Conservation (phyloP, 2,888 invertebrate species). For the Germaria angustata region DNA sequence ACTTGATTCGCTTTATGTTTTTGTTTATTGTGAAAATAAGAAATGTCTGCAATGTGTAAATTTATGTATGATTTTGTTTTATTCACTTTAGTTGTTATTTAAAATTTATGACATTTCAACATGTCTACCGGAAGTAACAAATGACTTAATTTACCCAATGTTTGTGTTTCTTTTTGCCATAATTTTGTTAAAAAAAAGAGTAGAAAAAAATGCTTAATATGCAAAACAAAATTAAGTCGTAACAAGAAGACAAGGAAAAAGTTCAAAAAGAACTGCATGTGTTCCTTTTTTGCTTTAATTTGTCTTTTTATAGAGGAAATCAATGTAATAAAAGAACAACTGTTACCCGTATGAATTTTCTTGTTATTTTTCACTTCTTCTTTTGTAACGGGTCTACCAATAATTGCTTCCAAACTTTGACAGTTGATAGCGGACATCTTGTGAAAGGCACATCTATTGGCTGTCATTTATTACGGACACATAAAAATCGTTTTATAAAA, state of each 20-base stretch:
- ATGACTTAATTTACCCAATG: slow-evolving; percentile 64
- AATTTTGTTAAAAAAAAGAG: slow-evolving; percentile 2
- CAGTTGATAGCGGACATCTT: too few relatives aligned
- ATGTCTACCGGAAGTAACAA: slow-evolving; percentile 64
- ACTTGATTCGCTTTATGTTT: background rate
- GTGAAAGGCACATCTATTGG: too few relatives aligned
- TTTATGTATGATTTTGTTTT: slow-evolving; percentile 5
- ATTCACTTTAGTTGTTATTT: slow-evolving; percentile 20
- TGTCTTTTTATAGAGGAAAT: slow-evolving; percentile 49
- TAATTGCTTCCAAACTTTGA: too few relatives aligned
- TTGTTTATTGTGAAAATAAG: background rate
- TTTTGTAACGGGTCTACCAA: too few relatives aligned
- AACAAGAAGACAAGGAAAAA: slow-evolving; percentile 1
- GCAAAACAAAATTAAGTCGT: slow-evolving; percentile 19
- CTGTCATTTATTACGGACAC: too few relatives aligned
- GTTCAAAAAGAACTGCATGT: slow-evolving; percentile 18
- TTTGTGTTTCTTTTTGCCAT: slow-evolving; percentile 43
- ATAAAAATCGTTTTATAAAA: too few relatives aligned
- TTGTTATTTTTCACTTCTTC: slow-evolving; percentile 11
- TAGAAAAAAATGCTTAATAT: background rate
- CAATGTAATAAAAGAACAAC: slow-evolving; percentile 62
- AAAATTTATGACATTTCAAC: slow-evolving; percentile 63
- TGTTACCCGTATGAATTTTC: slow-evolving; percentile 35
- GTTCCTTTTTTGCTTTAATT: background rate
- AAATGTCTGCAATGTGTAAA: background rate